Base-by-base conservation (phyloP, 2,888 invertebrate species). In the Heliconius ethilla region DNA sequence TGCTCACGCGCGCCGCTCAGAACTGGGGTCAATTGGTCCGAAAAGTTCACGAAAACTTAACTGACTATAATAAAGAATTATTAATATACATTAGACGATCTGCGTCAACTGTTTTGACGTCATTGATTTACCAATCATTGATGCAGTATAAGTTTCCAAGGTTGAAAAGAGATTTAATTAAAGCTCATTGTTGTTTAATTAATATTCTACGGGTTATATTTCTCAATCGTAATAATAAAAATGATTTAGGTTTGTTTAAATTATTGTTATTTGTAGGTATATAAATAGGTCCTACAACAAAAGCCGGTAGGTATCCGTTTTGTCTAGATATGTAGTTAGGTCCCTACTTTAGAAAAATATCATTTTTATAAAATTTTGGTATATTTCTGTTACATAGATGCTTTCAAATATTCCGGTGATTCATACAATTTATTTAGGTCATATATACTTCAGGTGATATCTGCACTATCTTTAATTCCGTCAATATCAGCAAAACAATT, bases 11-110 rank as follows among this genome's bases (percentile, higher is more conserved):
- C 86, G 84, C 84, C 85, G 79, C 80, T 81, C 83, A 82, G 84
- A 89, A 91, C 85, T 85, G 86, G 88, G 91, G 91, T 92, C 93
- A 93, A 93, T 91, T 93, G 88, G 83, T 85, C 85, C 86, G 86
- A 88, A 87, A 89, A 88, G 88, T 88, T 89, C 88, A 89, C 88
- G 87, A 92, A 89, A 91, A 89, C 87, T 87, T 88, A 90, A 91
- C 89, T 87, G 89, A 87, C 88, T 85, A 85, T 89, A 90, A 92
- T 89, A 88, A 92, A 90, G 90, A 89, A 85, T 87, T 88, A 91
- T 89, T 86, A 82, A 82, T 83, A 84, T 83, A 86, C 84, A 84
- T 83, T 85, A 84, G 86, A 86, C 85, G 86, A 87, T 88, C 88
- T 92, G 91, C 92, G 92, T 92, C 92, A 91, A 87, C 84, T 83